Evolutionary conservation across 2,797 vertebrate genomes (phyloP), one percentile per base, ranked within the genome.

Genomic region (Danionella dracula): DNA sequence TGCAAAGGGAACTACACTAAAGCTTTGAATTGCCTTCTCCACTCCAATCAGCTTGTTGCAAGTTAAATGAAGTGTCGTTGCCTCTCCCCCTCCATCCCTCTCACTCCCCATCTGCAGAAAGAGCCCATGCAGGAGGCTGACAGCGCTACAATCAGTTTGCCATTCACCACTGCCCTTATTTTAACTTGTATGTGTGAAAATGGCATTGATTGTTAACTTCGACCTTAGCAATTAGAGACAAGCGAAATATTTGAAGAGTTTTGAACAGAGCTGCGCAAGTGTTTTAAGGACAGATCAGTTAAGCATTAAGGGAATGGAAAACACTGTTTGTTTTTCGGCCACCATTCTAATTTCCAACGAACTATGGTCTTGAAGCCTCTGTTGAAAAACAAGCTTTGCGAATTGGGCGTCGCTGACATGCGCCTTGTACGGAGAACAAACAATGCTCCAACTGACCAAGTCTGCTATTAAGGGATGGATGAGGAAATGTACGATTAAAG

Each of bases 41-140:
- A 98, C 94, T 98, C 94, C 95, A 98, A 98, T 98, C 96, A 98
- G 94, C 92, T 95, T 94, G 91, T 92, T 96, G 92, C 92, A 97
- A 94, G 92, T 94, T 95, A 96, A 97, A 97, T 97, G 94, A 97
- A 96, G 94, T 95, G 93, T 93, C 92, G 93, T 91, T 92, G 90
- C 92, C 89, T 89, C 88, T 91, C 88, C 90, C 63, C 58, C 76
- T 81, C 81, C 86, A 92, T 89, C 90, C 88, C 89, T 92, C 88
- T 91, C 90, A 91, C 90, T 91, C 92, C 91, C 92, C 90, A 92
- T 93, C 91, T 92, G 89, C 89, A 94, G 92, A 94, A 96, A 93
- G 92, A 94, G 93, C 89, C 92, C 91, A 94, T 92, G 95, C 92
- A 93, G 92, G 94, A 94, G 93, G 90, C 95, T 98, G 96, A 97